Conservation (phyloP, 2,888 invertebrate genomes). For the Pollenia griseotomentosa region DNA sequence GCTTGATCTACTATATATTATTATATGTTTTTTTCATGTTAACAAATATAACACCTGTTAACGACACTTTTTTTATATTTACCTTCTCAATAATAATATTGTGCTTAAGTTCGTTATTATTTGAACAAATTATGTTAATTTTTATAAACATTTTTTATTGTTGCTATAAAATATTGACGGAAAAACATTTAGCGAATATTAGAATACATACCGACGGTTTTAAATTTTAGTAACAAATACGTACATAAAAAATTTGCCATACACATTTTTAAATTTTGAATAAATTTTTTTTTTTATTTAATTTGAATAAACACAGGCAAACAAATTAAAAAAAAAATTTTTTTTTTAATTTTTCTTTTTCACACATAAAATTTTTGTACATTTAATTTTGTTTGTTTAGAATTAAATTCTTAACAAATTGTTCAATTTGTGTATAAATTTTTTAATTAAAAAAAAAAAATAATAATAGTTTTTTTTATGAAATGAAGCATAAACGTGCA, state of each 20-base stretch:
- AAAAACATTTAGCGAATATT: neutral
- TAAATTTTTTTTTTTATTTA: neutral
- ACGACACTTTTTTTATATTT: neutral
- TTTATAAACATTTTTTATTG: too few relatives aligned
- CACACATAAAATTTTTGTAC: slow-evolving; percentile 1
- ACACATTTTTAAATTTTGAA: neutral
- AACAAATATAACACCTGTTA: neutral
- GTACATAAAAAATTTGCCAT: neutral
- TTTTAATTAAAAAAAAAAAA: neutral
- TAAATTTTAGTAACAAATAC: neutral
- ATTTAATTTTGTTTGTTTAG: slow-evolving; percentile 11
- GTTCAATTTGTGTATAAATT: slow-evolving; percentile 21
- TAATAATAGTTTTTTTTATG: neutral
- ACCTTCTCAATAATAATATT: neutral
- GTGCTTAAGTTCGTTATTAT: too few relatives aligned
- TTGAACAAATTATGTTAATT: too few relatives aligned
- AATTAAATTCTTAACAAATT: slow-evolving; percentile 24
- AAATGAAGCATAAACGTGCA: slow-evolving; percentile 10
- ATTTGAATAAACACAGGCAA: slow-evolving; percentile 1
- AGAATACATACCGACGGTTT: neutral
- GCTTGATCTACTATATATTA: too few relatives aligned
- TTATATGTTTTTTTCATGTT: too few relatives aligned
- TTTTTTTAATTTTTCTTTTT: neutral
- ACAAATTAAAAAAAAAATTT: neutral
- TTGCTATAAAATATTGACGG: neutral